A percentile compares a stretch with the other conserved stretches of the same genome.
These are phyloP conservation scores for Timema podura DNA, from an alignment of 2,888 invertebrate species.

Conservation along the genomic window DNA sequence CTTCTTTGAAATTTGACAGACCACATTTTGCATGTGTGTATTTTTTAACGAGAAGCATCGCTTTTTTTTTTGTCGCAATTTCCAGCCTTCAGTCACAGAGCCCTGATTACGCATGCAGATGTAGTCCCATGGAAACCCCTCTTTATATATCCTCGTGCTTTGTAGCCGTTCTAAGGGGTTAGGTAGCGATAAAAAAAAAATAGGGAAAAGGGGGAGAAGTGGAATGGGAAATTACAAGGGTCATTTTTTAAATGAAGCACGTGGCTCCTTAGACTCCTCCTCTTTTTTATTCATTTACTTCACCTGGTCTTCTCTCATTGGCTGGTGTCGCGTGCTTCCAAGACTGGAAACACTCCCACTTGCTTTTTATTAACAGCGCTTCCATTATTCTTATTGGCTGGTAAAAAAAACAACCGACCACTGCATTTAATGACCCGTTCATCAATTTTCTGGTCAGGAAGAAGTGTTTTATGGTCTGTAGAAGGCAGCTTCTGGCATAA, in stretches of 20 bases:
- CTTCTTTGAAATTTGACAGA: too few relatives aligned
- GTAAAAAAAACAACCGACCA: neutral
- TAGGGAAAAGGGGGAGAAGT: neutral
- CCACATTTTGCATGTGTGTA: too few relatives aligned
- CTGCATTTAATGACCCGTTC: neutral
- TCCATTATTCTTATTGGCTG: neutral
- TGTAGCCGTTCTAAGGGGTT: too few relatives aligned
- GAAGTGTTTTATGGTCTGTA: neutral
- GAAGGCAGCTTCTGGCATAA: too few relatives aligned
- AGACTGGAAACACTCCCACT: too few relatives aligned
- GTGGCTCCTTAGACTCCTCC: neutral
- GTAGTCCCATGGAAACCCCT: too few relatives aligned
- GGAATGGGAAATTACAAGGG: neutral
- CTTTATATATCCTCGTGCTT: too few relatives aligned
- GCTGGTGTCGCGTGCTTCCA: conserved; percentile 1
- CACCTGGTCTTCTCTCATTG: conserved; percentile 10
- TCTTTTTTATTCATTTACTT: conserved; percentile 5
- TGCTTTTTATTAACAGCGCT: too few relatives aligned
- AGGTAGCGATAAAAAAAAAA: neutral
- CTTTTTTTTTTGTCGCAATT: too few relatives aligned
- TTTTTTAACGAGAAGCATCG: too few relatives aligned
- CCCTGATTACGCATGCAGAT: too few relatives aligned
- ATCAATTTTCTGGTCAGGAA: neutral
- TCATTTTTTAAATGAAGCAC: neutral
- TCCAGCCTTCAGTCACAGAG: too few relatives aligned